Conservation (phyloP, 2,113 vertebrate species). For the Ammospiza caudacuta region DNA sequence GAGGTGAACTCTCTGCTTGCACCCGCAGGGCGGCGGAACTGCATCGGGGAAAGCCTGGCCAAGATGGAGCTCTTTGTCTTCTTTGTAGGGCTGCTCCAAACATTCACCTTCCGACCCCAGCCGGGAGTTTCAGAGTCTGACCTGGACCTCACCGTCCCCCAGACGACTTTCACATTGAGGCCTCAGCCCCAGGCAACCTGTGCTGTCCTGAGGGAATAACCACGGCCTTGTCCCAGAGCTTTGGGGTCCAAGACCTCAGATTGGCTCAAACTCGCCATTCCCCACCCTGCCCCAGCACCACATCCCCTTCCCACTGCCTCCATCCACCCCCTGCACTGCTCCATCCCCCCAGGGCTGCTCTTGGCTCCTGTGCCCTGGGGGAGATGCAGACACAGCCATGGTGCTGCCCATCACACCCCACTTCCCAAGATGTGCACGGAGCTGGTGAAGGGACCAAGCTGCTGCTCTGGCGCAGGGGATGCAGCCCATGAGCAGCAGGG, state of each 20-base stretch:
- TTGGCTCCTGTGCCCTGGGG: neutral
- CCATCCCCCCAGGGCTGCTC: neutral
- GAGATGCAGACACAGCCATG: neutral
- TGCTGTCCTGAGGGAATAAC: conserved; percentile 49
- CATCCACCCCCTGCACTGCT: neutral
- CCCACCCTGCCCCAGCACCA: neutral
- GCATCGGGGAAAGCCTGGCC: conserved; percentile 75
- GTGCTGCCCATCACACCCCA: neutral
- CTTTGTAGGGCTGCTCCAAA: conserved; percentile 72
- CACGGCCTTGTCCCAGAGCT: neutral
- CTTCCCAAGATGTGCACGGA: neutral
- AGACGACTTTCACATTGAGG: conserved; percentile 72
- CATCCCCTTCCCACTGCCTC: neutral
- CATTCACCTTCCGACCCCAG: conserved; percentile 69
- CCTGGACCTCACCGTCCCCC: conserved; percentile 62
- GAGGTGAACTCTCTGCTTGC: neutral
- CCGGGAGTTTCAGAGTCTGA: conserved; percentile 45
- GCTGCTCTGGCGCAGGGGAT: neutral
- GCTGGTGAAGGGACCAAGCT: neutral
- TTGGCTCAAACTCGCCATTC: neutral
- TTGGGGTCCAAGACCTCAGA: neutral
- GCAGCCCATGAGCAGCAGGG: neutral
- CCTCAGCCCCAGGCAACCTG: conserved; percentile 69
- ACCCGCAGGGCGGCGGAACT: conserved; percentile 72
- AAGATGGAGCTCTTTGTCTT: conserved; percentile 77